A percentile compares a stretch with the other conserved stretches of the same genome.
These are phyloP conservation scores for Dasysyrphus albostriatus DNA, from an alignment of 2,888 invertebrate species.

Conservation along the genomic window DNA sequence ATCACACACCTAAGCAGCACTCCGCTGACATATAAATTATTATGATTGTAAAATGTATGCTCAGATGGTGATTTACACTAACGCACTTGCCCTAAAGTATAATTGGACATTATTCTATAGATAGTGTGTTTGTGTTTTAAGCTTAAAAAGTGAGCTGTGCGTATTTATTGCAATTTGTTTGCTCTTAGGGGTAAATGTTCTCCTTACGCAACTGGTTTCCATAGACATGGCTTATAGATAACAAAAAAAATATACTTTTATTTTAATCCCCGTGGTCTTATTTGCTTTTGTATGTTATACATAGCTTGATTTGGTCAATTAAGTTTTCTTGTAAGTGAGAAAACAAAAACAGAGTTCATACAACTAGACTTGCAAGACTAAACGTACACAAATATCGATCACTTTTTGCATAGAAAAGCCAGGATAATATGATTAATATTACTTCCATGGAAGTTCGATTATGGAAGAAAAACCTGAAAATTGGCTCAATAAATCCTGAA, in stretches of 20 bases:
- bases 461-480: slow-evolving; percentile 5
- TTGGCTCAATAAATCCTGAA: slow-evolving; percentile 12
- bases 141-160: background rate
- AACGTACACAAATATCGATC: slow-evolving; percentile 1
- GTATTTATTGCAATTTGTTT: background rate
- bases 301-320: slow-evolving; percentile 6
- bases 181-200: slow-evolving; percentile 9
- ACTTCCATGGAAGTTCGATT: background rate
- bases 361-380: background rate
- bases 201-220: slow-evolving; percentile 12
- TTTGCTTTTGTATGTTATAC: background rate
- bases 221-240: background rate
- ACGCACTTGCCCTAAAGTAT: slow-evolving; percentile 9
- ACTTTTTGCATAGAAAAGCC: background rate
- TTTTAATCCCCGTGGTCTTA: background rate
- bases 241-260: background rate
- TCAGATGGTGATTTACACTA: slow-evolving; percentile 4
- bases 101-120: background rate
- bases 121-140: background rate
- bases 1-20: background rate
- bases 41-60: slow-evolving; percentile 1
- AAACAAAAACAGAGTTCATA: background rate
- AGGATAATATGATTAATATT: slow-evolving; percentile 4
- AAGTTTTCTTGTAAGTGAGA: background rate
- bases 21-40: background rate